phyloP scores from a whole-genome alignment of 1,140 invertebrate genomes.

The Portunus trituberculatus region DNA sequence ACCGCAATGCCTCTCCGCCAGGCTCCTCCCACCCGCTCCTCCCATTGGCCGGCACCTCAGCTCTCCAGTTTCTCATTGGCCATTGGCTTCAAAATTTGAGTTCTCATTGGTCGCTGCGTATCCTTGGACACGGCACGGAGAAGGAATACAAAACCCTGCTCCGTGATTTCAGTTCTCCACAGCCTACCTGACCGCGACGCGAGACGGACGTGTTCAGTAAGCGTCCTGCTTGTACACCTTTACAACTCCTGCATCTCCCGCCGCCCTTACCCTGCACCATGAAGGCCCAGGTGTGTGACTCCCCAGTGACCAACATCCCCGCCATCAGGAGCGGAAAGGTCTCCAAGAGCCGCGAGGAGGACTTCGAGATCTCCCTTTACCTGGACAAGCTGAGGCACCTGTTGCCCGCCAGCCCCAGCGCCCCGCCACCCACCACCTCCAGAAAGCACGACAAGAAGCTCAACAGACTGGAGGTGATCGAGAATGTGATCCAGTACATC shows the following conservation, averaged over 20 bases:
- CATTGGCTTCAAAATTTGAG: constrained; percentile 24
- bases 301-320: constrained; percentile 56
- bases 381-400: constrained; percentile 71
- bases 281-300: constrained; percentile 69
- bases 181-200: background rate
- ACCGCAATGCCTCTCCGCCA: constrained; percentile 56
- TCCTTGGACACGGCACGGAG: constrained; percentile 54
- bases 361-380: constrained; percentile 64
- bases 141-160: constrained; percentile 54
- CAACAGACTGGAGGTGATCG: constrained; percentile 69
- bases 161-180: constrained; percentile 62
- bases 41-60: background rate
- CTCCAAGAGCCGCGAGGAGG: constrained; percentile 66
- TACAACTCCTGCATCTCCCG: background rate
- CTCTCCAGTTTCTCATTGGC: constrained; percentile 60
- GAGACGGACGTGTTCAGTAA: constrained; percentile 27
- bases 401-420: constrained; percentile 40
- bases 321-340: constrained; percentile 73
- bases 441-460: constrained; percentile 66
- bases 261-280: constrained; percentile 14
- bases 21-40: constrained; percentile 50
- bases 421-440: background rate
- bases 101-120: constrained; percentile 65
- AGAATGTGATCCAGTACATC: constrained; percentile 71
- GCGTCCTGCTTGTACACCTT: background rate